These are phyloP conservation scores for Xylocopa sonorina DNA, from an alignment of 1,140 invertebrate species.

Conservation along the genomic window DNA sequence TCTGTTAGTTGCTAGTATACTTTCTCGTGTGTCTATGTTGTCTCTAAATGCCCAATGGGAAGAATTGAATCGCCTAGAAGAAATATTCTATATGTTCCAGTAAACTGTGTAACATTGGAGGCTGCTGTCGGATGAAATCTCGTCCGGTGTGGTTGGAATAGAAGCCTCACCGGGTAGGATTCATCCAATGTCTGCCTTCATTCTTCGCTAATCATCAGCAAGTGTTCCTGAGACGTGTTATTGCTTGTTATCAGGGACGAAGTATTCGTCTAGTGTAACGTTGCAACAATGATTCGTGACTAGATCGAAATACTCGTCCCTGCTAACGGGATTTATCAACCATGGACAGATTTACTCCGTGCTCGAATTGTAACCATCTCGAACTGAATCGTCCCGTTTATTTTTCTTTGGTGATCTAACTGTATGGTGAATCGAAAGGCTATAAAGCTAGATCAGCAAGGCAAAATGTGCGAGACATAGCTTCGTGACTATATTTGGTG, in stretches of 20 bases:
- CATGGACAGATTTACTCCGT: neutral
- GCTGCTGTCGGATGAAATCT: conserved; percentile 70
- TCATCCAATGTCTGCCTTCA: conserved; percentile 69
- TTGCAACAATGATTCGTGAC: conserved; percentile 77
- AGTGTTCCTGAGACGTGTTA: neutral
- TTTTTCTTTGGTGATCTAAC: conserved; percentile 85
- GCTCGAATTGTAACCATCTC: neutral
- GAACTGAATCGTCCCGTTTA: conserved; percentile 55
- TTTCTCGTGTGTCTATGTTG: neutral
- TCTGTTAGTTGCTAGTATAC: neutral
- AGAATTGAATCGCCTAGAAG: neutral
- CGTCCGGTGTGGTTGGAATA: conserved; percentile 63
- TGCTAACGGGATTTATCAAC: conserved; percentile 48
- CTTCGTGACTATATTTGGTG: conserved; percentile 51
- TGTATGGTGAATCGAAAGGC: conserved; percentile 81
- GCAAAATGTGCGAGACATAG: conserved; percentile 76
- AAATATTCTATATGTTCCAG: neutral
- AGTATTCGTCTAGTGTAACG: conserved; percentile 77
- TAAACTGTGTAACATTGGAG: neutral
- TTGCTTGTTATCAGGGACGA: conserved; percentile 65
- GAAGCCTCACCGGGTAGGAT: conserved; percentile 77
- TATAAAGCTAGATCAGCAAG: conserved; percentile 86
- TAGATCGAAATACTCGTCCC: conserved; percentile 82
- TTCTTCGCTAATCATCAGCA: conserved; percentile 8
- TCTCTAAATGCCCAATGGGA: neutral